A percentile compares a stretch with the other conserved stretches of the same genome.
These are phyloP conservation scores for Chaetogeoica ovagalla DNA, from an alignment of 2,888 invertebrate genomes.

Conservation along the genomic window DNA sequence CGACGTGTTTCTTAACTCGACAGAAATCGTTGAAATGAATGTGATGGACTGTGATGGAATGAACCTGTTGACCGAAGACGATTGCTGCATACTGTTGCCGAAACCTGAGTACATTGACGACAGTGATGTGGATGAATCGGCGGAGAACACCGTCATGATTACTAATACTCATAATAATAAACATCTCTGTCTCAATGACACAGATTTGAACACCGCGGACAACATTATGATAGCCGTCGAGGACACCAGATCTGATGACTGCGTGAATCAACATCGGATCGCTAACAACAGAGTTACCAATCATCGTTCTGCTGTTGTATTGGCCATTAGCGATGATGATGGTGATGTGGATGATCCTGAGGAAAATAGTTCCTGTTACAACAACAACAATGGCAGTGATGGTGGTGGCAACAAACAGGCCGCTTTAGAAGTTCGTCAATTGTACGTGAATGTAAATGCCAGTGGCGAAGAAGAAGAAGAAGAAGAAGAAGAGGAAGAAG, in stretches of 20 bases:
- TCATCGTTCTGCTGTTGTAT: too few relatives aligned
- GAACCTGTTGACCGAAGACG: background rate
- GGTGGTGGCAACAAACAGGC: background rate
- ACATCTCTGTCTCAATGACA: too few relatives aligned
- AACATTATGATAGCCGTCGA: too few relatives aligned
- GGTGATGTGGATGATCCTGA: background rate
- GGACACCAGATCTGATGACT: too few relatives aligned
- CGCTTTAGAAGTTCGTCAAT: background rate
- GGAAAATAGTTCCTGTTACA: background rate
- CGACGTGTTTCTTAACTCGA: conserved; percentile 10
- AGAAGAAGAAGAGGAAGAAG: background rate
- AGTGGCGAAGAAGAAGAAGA: background rate
- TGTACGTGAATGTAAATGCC: background rate
- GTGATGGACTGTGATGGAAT: conserved; percentile 9
- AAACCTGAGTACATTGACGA: conserved; percentile 20
- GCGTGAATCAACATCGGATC: too few relatives aligned
- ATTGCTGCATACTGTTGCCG: background rate
- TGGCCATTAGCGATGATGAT: too few relatives aligned
- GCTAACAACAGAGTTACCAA: too few relatives aligned
- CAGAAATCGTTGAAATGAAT: conserved; percentile 13
- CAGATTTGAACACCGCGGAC: too few relatives aligned
- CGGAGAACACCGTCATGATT: too few relatives aligned
- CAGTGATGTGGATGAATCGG: background rate
- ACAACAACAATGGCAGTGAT: background rate
- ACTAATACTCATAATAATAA: too few relatives aligned